A percentile compares a stretch with the other conserved stretches of the same genome.
phyloP scores from a whole-genome alignment of 2,797 vertebrate genomes.

The Stomatorhinus walkeri region DNA sequence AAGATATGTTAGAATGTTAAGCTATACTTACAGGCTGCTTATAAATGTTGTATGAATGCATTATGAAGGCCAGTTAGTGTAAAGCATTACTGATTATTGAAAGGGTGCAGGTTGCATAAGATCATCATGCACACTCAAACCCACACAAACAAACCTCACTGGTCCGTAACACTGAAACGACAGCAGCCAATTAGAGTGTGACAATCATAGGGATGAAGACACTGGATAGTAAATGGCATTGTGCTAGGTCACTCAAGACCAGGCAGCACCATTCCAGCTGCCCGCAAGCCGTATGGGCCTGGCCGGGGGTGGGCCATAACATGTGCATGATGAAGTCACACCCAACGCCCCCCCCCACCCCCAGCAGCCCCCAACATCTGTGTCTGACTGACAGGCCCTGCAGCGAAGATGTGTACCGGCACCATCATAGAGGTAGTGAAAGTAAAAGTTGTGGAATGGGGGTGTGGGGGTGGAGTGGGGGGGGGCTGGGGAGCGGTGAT shows the following conservation, averaged over 20 bases:
- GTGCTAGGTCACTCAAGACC: neutral
- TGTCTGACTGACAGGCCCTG: constrained; percentile 17
- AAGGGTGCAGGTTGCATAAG: neutral
- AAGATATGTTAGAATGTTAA: neutral
- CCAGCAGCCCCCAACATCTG: neutral
- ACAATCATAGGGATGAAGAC: neutral
- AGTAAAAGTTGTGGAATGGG: neutral
- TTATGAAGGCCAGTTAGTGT: neutral
- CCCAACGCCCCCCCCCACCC: neutral
- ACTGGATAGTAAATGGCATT: neutral
- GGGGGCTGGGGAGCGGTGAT: neutral
- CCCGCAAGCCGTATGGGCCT: neutral
- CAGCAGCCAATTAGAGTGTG: neutral
- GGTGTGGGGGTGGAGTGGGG: neutral
- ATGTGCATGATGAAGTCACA: neutral
- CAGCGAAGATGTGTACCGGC: neutral
- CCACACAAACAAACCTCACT: neutral
- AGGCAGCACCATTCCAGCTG: neutral
- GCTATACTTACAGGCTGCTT: neutral
- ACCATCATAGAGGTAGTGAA: neutral
- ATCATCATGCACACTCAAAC: neutral
- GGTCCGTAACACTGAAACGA: neutral
- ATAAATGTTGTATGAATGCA: neutral
- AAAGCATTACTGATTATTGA: neutral
- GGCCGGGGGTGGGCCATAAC: neutral